Base-by-base conservation (phyloP, 2,888 invertebrate species). In the Cristatella mucedo region DNA sequence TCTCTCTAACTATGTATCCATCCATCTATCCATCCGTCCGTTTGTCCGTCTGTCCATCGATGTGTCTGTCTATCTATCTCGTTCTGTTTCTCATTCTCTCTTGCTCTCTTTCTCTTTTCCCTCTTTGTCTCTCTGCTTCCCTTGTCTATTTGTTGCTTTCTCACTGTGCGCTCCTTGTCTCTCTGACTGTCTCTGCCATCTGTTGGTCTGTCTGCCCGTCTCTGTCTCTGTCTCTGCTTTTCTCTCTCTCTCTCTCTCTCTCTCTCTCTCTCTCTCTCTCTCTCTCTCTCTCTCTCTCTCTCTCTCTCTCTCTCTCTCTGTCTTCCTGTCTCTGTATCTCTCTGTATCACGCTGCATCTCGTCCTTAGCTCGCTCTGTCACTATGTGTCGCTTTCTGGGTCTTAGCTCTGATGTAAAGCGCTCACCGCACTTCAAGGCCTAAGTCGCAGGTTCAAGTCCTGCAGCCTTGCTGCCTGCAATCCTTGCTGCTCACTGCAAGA, bases 241-340 rank as follows among this genome's bases (percentile, higher is more conserved):
- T 32, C 33, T 13, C 33, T n/a, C 13, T 32, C 13, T 32, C 33
- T 16, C 13, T 9, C n/a, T 32, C 13, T n/a, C 13, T 9, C 13
- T 32, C 33, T 13, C 13, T 13, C n/a, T n/a, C 13, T 32, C 33
- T 13, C 33, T n/a, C 33, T n/a, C 13, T 32, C 33, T 16, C 13
- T 13, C n/a, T 32, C 9, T 32, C 33, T 13, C 33, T 32, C 33
- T 32, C 13, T 32, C 33, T 32, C 9, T 9, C n/a, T n/a, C 9
- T 32, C 13, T 9, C 9, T n/a, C 33, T n/a, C 5, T 13, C 13
- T 18, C 21, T 6, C 34, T 19, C 19, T 6, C 21, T 18, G 19
- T 21, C 34, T n/a, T n/a, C n/a, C n/a, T n/a, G n/a, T n/a, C n/a
- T n/a, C n/a, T n/a, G n/a, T n/a, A n/a, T n/a, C n/a, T n/a, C n/a